A percentile compares a stretch with the other conserved stretches of the same genome.
Conservation (phyloP, 2,888 invertebrate genomes). For the Lymantria dispar region DNA sequence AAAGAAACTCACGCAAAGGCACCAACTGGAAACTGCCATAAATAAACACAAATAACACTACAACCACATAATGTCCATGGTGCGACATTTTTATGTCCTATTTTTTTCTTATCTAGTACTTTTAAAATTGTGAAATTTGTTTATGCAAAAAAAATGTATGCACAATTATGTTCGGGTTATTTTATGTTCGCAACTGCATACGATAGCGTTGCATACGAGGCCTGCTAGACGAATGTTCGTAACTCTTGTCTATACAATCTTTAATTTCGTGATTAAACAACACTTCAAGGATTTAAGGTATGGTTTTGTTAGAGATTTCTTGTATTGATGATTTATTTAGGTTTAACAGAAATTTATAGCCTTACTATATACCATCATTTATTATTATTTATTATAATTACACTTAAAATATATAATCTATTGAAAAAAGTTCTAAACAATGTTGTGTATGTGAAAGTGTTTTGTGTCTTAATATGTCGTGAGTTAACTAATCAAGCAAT, state of each 20-base stretch:
- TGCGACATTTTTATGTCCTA: slow-evolving; percentile 25
- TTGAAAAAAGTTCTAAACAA: no score
- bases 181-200: slow-evolving; percentile 15
- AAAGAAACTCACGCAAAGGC: slow-evolving; percentile 65
- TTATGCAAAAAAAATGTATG: slow-evolving; percentile 2
- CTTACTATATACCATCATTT: no score
- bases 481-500: neutral
- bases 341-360: neutral
- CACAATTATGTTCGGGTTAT: neutral
- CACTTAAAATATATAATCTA: no score
- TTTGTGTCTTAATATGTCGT: neutral
- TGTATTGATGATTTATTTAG: neutral
- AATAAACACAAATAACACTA: slow-evolving; percentile 54
- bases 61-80: slow-evolving; percentile 35
- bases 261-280: slow-evolving; percentile 62
- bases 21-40: slow-evolving; percentile 61
- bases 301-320: slow-evolving; percentile 24
- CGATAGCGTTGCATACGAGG: slow-evolving; percentile 39
- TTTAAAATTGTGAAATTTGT: slow-evolving; percentile 4
- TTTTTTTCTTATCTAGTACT: neutral
- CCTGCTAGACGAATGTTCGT: slow-evolving; percentile 50
- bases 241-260: slow-evolving; percentile 40
- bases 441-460: neutral
- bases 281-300: slow-evolving; percentile 63
- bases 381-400: no score